A percentile compares a stretch with the other conserved stretches of the same genome.
These are phyloP conservation scores for Erythrolamprus reginae DNA, from an alignment of 2,113 vertebrate genomes.

Conservation along the genomic window DNA sequence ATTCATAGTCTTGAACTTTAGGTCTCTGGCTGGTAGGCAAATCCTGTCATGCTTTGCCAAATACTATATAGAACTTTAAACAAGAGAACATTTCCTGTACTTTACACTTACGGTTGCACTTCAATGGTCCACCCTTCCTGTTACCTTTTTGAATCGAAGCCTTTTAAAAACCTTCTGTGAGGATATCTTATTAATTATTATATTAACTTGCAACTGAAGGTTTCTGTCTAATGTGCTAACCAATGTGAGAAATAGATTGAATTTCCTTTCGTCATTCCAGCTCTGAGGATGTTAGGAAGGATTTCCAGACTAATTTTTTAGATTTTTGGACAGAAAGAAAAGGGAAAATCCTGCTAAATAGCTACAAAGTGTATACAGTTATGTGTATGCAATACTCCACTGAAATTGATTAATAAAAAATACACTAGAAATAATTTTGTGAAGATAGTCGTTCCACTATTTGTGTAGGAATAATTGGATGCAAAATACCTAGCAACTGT, in stretches of 20 bases:
- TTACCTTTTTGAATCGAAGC: not conserved
- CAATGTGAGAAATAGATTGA: not conserved
- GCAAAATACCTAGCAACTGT: not conserved
- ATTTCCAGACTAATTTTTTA: not conserved
- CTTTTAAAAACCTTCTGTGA: not conserved
- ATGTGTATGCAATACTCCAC: not conserved
- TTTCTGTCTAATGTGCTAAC: not conserved
- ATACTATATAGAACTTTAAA: not conserved
- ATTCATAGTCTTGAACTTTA: slow-evolving; percentile 17
- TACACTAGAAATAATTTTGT: not conserved
- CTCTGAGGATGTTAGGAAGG: not conserved
- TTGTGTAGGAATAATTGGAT: not conserved
- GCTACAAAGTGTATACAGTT: not conserved
- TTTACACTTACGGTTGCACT: slow-evolving; percentile 13
- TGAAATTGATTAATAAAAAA: not conserved
- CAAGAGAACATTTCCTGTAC: not conserved
- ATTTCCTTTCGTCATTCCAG: not conserved
- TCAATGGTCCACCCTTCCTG: not conserved
- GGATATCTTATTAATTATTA: not conserved
- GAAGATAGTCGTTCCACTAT: not conserved
- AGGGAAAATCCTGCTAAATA: not conserved
- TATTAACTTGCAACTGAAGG: not conserved
- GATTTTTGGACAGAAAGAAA: not conserved
- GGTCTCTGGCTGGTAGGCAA: slow-evolving; percentile 3
- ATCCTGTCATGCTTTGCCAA: not conserved